A percentile compares a stretch with the other conserved stretches of the same genome.
These are phyloP conservation scores for Leptinotarsa rubiginosa DNA, from an alignment of 2,888 invertebrate species.

Conservation along the genomic window DNA sequence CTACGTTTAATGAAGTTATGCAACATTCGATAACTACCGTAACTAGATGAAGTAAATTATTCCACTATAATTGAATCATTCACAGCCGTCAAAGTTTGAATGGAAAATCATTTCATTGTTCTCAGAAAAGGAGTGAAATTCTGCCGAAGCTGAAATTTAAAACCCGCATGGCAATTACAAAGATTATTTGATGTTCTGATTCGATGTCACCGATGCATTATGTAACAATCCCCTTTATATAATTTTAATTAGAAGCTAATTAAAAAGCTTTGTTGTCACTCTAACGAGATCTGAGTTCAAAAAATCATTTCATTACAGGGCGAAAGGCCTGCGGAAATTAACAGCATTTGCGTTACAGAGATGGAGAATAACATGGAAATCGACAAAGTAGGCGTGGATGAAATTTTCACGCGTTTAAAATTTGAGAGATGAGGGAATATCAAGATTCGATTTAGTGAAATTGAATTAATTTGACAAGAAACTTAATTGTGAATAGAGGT, in stretches of 20 bases:
- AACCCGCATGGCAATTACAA: constrained; percentile 12
- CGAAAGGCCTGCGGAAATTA: constrained; percentile 1
- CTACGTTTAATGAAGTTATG: neutral
- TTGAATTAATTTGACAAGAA: no score
- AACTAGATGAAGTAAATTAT: neutral
- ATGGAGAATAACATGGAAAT: neutral
- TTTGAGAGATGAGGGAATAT: no score
- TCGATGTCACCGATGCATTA: constrained; percentile 5
- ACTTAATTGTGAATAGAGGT: no score
- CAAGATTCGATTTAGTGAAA: no score
- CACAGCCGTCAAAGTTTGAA: neutral
- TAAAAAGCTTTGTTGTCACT: constrained; percentile 14
- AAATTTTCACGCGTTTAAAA: no score
- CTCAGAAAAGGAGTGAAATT: neutral
- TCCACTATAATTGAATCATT: neutral
- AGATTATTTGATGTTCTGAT: constrained; percentile 19
- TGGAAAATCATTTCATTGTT: neutral
- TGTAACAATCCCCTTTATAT: constrained; percentile 12
- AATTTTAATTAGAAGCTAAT: constrained; percentile 10
- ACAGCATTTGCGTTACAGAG: neutral
- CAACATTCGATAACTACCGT: neutral
- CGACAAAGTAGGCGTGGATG: neutral
- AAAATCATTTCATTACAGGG: neutral
- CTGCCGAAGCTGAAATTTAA: neutral
- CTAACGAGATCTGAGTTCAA: constrained; percentile 14